Base-by-base conservation (phyloP, 2,113 vertebrate species). In the Struthidea cinerea region DNA sequence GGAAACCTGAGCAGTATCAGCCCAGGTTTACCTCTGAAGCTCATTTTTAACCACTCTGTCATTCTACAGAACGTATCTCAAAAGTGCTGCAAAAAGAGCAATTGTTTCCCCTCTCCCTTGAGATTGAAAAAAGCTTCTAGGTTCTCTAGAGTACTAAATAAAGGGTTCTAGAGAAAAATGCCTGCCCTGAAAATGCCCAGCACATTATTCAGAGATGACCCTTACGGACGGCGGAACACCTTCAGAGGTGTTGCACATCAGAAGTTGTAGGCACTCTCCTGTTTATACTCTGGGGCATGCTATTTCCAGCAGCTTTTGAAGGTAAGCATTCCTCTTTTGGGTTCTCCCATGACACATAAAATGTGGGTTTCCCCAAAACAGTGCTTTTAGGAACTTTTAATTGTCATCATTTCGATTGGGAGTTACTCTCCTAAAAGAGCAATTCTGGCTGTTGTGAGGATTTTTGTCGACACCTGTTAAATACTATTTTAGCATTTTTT, bases 171-270 rank as follows among this genome's bases (percentile, higher is more conserved):
- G 70, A 57, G 7, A 50, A 44, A 92, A 75, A 78, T 12, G 4
- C 11, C 13, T 47, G 13, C 67, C 83, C 70, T 74, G 37, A 42
- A 74, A 77, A 74, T 7, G 11, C 15, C 16, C 15, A 79, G 27
- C 10, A 41, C 7, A 0, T 57, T 55, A 37, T 61, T 74, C 16
- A 37, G 61, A 16, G 15, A 1, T 1, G 13, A n/a, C 17, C 20
- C 21, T n/a, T 49, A 17, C 8, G 55, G 24, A 7, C 27, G 50
- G 11, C 47, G 47, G 30, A 81, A 82, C 39, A 11, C 10, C 16
- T 41, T 37, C 22, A 35, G 68, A 53, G 18, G 24, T 37, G 30
- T 7, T 46, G 24, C 53, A 49, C 22, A 37, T 18, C 46, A 33
- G 13, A 53, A 78, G 10, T 6, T 55, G 16, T 7, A 60, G 42